Evolutionary conservation across 1,140 invertebrate species (phyloP).

Genomic region (Drosophila teissieri): DNA sequence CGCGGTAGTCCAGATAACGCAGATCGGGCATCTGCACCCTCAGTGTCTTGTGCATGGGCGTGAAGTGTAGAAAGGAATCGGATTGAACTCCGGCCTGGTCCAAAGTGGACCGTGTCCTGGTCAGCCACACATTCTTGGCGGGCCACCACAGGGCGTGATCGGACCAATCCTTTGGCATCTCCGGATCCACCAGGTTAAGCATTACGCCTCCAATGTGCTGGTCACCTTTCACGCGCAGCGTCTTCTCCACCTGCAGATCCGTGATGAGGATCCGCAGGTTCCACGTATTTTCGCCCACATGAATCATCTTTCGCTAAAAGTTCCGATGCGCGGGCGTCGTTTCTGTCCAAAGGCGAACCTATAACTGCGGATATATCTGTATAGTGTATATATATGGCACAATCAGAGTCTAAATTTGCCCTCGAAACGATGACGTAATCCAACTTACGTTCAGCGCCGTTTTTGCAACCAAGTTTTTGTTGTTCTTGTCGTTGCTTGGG

Average conservation of each 20-base stretch:
- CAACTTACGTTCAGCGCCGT: slow-evolving; percentile 59
- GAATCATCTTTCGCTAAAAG: slow-evolving; percentile 70
- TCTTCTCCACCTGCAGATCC: slow-evolving; percentile 95
- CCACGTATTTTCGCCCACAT: slow-evolving; percentile 97
- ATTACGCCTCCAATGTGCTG: slow-evolving; percentile 99
- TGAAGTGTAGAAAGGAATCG: slow-evolving; percentile 97
- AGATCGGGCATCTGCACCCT: slow-evolving; percentile 97
- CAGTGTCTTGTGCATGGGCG: slow-evolving; percentile 98
- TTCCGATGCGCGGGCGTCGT: slow-evolving; percentile 32
- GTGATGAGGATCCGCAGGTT: slow-evolving; percentile 97
- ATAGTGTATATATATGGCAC: slow-evolving; percentile 26
- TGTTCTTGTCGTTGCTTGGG: background rate
- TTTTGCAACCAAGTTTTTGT: slow-evolving; percentile 56
- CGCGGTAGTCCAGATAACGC: slow-evolving; percentile 95
- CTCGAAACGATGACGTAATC: slow-evolving; percentile 74
- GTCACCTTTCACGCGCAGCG: slow-evolving; percentile 98
- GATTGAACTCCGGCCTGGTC: slow-evolving; percentile 99
- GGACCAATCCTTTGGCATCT: slow-evolving; percentile 98
- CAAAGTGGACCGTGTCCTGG: slow-evolving; percentile 96
- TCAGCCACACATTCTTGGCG: slow-evolving; percentile 96
- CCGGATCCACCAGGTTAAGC: slow-evolving; percentile 98
- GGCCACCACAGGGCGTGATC: slow-evolving; percentile 99
- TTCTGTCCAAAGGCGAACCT: slow-evolving; percentile 36
- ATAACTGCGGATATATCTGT: slow-evolving; percentile 23
- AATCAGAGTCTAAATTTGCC: slow-evolving; percentile 58